Base-by-base conservation (phyloP, 1,140 invertebrate genomes). In the Halyomorpha halys region DNA sequence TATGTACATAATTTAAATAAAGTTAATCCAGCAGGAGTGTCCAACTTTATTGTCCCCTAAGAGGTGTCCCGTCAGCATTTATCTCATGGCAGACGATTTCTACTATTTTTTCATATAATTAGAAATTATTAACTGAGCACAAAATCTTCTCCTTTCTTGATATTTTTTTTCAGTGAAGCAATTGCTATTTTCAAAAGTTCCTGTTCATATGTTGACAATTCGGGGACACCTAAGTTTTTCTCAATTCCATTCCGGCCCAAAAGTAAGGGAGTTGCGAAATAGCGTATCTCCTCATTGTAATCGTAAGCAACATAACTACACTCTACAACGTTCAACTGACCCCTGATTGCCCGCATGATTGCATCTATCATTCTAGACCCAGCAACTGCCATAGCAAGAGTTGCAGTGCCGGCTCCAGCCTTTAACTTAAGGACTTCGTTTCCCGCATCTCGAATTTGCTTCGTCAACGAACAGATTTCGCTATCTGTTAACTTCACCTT, bases 381-480 rank as follows among this genome's bases (percentile, higher is more conserved):
- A 63, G 97, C 95, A 76, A 87, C 96, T 0, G 95, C 97, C 97
- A 99, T 99, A 0, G 95, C 98, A n/a, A 99, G 79, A 1, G 97
- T 99, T 16, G 97, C 97, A 9, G 95, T 98, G 51, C 97, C 97
- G 66, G 92, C 90, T 69, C 97, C 97, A 71, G 95, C 96, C 78
- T 99, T 99, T n/a, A 97, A 97, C 75, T 99, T 97, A 5, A 99
- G 96, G 21, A 99, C 94, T 81, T 99, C 97, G 66, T 96, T 99
- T 68, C 96, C 96, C 68, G 96, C 97, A 76, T 99, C 96, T 77
- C 91, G 90, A 71, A 97, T 96, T 69, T 93, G 84, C 66, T 82
- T 82, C 3, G 91, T 94, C 30, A 97, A 78, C 27, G 86, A 86
- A 70, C 91, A 84, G 25, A 93, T 78, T 70, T 85, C 72, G 66